Evolutionary conservation across 2,888 invertebrate species (phyloP), one percentile per base, ranked within the genome.

Genomic region (Himalopsyche japonica): DNA sequence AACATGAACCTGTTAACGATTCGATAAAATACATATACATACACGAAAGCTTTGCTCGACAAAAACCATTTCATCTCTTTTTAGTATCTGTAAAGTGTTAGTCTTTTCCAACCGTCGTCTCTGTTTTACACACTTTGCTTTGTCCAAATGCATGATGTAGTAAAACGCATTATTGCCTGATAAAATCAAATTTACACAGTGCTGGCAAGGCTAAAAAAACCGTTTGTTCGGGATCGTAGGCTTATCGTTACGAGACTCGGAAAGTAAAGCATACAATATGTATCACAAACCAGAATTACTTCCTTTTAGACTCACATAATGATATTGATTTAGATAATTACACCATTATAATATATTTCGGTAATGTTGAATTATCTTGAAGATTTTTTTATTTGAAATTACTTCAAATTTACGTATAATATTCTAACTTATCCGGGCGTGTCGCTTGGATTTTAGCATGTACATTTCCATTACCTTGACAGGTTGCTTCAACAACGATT

Each of bases 1-100:
- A 86, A 84, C 86, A 86, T 86, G 86, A 86, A 86, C 84, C 84
- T 86, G 86, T 85, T 85, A 85, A 83, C 83, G 83, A 83, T 80
- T 83, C 80, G 77, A 34, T 81, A 80, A 43, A 80, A 83, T 70
- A 70, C 6, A 76, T 37, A 37, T 77, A 77, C 77, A 43, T 37
- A 27, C 70, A 30, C 24, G 27, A 70, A 27, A 76, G 80, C 30
- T 43, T 6, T 77, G 32, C n/a, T 57, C 24, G 47, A 79, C 48
- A 48, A 79, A 48, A 43, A 1, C 47, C 43, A 12, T 48, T n/a
- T 37, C 43, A 47, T 79, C 79, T 79, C 79, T 37, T 12, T 79
- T 47, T 79, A 48, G 48, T 70, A 70, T 70, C 27, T 27, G 70
- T 3, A 27, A 70, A 70, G 27, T 27, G 27, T 27, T 27, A 7